Evolutionary conservation across 2,113 vertebrate species (phyloP).

Genomic region (Syrmaticus mikado): DNA sequence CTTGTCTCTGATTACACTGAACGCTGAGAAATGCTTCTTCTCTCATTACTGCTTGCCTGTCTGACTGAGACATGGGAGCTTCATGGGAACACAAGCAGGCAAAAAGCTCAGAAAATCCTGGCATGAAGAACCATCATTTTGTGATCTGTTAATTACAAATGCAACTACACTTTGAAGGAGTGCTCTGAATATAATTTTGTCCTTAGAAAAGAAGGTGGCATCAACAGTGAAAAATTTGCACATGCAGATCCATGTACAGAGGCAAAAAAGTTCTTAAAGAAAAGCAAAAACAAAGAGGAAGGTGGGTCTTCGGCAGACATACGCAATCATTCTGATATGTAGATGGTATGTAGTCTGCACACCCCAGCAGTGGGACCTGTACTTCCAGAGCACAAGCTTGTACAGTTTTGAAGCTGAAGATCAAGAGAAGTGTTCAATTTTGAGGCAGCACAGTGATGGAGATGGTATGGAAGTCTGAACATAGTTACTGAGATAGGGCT

Average conservation of each 20-base stretch:
- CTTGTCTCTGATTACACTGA: background rate
- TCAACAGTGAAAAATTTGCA: background rate
- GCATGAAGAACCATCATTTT: background rate
- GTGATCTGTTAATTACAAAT: background rate
- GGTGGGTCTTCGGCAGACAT: background rate
- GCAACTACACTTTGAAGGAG: background rate
- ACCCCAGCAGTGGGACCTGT: no score
- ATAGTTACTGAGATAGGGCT: rapidly evolving
- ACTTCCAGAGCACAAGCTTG: background rate
- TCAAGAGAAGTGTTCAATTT: background rate
- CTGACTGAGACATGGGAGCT: background rate
- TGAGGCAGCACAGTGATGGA: background rate
- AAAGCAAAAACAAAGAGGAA: background rate
- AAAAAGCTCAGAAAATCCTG: background rate
- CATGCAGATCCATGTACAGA: background rate
- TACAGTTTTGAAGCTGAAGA: background rate
- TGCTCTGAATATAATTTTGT: background rate
- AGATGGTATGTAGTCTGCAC: background rate
- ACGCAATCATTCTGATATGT: background rate
- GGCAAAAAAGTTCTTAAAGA: background rate
- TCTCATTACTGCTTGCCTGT: background rate
- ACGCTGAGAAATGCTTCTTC: background rate
- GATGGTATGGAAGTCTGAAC: background rate
- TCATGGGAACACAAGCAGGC: background rate
- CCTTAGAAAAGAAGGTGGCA: background rate